Conservation (phyloP, 1,140 invertebrate species). For the Archivesica marissinica region DNA sequence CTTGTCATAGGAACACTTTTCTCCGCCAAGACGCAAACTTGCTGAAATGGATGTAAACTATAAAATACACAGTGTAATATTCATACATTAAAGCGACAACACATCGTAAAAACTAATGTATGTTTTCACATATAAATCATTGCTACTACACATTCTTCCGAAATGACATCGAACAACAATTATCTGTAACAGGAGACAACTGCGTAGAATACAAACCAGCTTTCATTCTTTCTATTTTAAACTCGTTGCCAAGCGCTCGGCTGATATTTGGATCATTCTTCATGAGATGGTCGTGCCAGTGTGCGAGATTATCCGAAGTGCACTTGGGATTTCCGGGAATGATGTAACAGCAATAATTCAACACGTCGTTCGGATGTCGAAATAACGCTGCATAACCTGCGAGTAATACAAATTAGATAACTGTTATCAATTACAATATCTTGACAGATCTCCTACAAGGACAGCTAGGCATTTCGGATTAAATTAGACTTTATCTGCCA, state of each 20-base stretch:
- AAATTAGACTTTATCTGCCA: no score
- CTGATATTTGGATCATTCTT: conserved; percentile 76
- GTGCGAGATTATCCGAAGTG: conserved; percentile 69
- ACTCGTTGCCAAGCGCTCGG: conserved; percentile 69
- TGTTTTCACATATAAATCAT: no score
- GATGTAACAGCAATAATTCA: conserved; percentile 79
- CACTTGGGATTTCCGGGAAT: conserved; percentile 79
- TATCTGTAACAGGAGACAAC: no score
- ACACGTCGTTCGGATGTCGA: conserved; percentile 75
- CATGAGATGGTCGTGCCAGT: conserved; percentile 77
- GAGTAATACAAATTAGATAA: neutral
- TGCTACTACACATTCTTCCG: no score
- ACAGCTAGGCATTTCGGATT: no score
- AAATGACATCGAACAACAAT: no score
- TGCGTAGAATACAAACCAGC: conserved; percentile 74
- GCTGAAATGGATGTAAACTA: conserved; percentile 62
- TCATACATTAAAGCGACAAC: no score
- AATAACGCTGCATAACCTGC: conserved; percentile 78
- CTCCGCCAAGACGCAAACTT: conserved; percentile 77
- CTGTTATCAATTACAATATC: no score
- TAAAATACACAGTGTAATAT: no score
- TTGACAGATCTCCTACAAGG: no score
- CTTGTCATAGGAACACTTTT: conserved; percentile 69
- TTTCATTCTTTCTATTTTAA: conserved; percentile 79
- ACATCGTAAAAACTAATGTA: no score